These are phyloP conservation scores for Syrmaticus mikado DNA, from an alignment of 2,113 vertebrate species.

Conservation along the genomic window DNA sequence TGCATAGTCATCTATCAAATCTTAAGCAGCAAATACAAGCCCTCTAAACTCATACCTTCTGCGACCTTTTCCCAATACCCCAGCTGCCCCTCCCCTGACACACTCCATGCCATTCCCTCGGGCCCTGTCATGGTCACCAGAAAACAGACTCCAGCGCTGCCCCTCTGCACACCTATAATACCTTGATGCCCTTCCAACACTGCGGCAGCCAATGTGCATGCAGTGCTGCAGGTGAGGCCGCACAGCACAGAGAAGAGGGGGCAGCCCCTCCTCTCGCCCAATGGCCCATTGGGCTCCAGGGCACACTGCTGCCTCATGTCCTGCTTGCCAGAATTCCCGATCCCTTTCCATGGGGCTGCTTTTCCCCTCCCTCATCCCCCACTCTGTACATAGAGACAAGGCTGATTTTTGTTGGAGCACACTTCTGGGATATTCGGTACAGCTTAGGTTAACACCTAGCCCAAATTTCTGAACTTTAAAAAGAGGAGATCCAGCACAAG, in stretches of 20 bases:
- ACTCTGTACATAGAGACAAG: neutral
- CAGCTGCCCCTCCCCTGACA: neutral
- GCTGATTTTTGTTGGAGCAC: neutral
- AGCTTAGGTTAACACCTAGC: neutral
- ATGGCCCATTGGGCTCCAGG: neutral
- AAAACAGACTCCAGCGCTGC: neutral
- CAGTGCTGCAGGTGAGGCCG: neutral
- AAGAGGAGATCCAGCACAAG: neutral
- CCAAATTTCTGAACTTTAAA: neutral
- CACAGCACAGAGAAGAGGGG: neutral
- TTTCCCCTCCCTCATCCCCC: neutral
- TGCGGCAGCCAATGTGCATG: neutral
- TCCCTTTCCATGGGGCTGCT: neutral
- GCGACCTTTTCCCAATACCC: neutral
- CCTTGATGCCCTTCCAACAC: neutral
- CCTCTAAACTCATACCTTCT: neutral
- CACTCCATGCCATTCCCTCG: neutral
- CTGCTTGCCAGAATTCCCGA: neutral
- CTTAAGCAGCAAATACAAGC: neutral
- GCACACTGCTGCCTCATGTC: neutral
- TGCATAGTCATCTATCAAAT: neutral
- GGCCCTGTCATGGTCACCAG: neutral
- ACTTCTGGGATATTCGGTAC: neutral
- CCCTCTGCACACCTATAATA: neutral
- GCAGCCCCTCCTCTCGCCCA: neutral